phyloP scores from a whole-genome alignment of 2,113 vertebrate genomes.

The Perca fluviatilis region DNA sequence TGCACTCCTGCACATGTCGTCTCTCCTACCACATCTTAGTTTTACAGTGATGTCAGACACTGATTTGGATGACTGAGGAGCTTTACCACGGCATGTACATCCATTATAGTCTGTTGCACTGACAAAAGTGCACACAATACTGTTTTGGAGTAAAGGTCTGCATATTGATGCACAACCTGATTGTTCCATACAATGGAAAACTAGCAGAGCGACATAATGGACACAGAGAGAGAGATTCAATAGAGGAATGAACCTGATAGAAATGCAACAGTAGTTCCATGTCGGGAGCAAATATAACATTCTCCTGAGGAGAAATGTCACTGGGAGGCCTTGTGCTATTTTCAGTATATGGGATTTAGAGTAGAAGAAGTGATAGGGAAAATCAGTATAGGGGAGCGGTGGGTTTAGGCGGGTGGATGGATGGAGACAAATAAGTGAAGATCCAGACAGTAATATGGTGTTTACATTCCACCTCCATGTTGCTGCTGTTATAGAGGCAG shows the following conservation, averaged over 20 bases:
- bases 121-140: neutral
- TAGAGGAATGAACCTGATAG: conserved; percentile 15
- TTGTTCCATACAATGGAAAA: conserved; percentile 15
- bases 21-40: neutral
- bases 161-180: conserved; percentile 29
- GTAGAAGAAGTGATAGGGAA: neutral
- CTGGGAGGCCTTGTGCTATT: neutral
- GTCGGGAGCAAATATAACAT: conserved; percentile 28
- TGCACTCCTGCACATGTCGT: neutral
- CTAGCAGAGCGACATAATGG: neutral
- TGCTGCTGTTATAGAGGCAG: conserved; percentile 36
- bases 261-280: conserved; percentile 30
- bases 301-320: conserved; percentile 37
- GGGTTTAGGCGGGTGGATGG: conserved; percentile 15
- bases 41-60: neutral
- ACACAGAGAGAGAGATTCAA: neutral
- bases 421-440: conserved; percentile 54
- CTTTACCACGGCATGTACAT: neutral
- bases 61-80: neutral
- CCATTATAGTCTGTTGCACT: neutral
- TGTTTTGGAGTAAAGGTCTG: conserved; percentile 13
- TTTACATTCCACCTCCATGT: conserved; percentile 71
- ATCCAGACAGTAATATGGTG: conserved; percentile 64
- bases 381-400: neutral
- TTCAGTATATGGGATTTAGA: conserved; percentile 8